phyloP scores from a whole-genome alignment of 2,797 vertebrate genomes.

The Gastrophryne carolinensis region DNA sequence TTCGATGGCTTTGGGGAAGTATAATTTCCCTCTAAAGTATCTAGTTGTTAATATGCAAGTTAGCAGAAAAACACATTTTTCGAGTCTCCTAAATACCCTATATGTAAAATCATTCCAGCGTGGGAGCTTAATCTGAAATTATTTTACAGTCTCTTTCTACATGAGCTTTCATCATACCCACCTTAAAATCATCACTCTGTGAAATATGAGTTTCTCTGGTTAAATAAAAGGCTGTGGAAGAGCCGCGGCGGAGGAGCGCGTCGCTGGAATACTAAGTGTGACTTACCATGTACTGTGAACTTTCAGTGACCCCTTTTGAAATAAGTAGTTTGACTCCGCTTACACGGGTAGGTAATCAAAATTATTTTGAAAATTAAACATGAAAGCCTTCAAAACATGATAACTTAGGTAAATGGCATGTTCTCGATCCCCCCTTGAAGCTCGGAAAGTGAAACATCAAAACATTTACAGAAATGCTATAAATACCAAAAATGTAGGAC shows the following conservation, averaged over 20 bases:
- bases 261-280: constrained; percentile 44
- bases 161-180: constrained; percentile 49
- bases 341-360: constrained; percentile 36
- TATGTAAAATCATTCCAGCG: constrained; percentile 47
- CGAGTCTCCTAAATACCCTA: constrained; percentile 48
- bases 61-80: constrained; percentile 49
- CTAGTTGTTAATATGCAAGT: constrained; percentile 51
- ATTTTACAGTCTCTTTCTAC: constrained; percentile 51
- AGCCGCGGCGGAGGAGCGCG: constrained; percentile 20
- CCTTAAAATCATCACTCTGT: constrained; percentile 53
- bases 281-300: constrained; percentile 46
- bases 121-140: constrained; percentile 47
- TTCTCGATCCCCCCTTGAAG: constrained; percentile 3
- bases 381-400: constrained; percentile 33
- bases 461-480: background rate
- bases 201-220: constrained; percentile 51
- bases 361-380: constrained; percentile 50
- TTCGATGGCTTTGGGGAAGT: constrained; percentile 38
- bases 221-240: constrained; percentile 46
- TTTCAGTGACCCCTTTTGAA: constrained; percentile 47
- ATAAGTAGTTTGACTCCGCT: constrained; percentile 44
- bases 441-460: background rate
- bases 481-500: too few species aligned
- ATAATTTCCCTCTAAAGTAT: constrained; percentile 47
- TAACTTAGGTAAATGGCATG: constrained; percentile 24